phyloP scores from a whole-genome alignment of 2,888 invertebrate species.

The Notodonta dromedarius region DNA sequence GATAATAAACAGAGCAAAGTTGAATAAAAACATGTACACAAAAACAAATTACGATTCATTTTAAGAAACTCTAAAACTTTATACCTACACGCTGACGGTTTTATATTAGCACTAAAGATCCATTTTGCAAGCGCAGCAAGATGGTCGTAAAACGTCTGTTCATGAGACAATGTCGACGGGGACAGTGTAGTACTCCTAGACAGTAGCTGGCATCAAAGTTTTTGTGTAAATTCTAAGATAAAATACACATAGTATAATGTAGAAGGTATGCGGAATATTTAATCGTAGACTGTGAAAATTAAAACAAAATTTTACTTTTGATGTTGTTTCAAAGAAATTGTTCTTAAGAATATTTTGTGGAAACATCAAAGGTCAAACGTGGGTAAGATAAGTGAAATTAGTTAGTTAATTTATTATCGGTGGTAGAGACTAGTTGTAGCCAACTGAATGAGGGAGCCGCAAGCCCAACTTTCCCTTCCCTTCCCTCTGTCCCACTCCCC shows the following conservation, averaged over 20 bases:
- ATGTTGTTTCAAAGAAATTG: not conserved
- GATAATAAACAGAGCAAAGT: not conserved
- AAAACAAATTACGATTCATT: not conserved
- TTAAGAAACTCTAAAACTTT: not conserved
- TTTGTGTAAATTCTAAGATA: not conserved
- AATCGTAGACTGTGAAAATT: not conserved
- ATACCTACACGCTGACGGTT: not conserved
- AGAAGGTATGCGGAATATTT: no score
- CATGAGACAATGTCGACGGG: slow-evolving; percentile 1
- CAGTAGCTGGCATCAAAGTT: not conserved
- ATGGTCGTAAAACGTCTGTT: slow-evolving; percentile 1
- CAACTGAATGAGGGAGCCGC: no score
- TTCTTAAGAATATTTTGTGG: not conserved
- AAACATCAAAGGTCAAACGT: not conserved
- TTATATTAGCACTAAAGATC: not conserved
- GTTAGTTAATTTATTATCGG: not conserved
- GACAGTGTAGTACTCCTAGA: not conserved
- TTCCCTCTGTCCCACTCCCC: no score
- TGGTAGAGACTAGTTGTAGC: no score
- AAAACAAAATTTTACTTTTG: not conserved
- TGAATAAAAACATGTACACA: not conserved
- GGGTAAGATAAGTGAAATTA: not conserved
- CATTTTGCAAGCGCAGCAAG: slow-evolving; percentile 1
- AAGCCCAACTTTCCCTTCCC: no score
- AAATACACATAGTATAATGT: not conserved